Base-by-base conservation (phyloP, 2,888 invertebrate species). In the Drosophila demipolita region DNA sequence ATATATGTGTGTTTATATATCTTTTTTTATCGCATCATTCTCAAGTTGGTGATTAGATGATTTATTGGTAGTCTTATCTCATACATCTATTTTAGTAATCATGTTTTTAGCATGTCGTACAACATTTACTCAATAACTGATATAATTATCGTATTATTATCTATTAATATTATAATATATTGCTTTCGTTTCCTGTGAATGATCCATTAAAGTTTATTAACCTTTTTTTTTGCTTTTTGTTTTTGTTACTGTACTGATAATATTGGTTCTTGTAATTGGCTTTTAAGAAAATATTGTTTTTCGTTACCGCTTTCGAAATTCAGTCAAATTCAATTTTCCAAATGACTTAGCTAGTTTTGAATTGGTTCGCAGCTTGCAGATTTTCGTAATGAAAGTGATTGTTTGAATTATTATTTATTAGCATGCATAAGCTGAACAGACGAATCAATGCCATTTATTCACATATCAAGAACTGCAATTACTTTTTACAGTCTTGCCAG, bases 401-500 rank as follows among this genome's bases (percentile, higher is more conserved):
- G 11, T 38, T 29, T 55, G n/a, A n/a, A 36, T 57, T 57, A 57
- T 57, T 29, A 57, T 57, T 57, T 57, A 11, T 42, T 57, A 15
- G 57, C 57, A 57, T 40, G 40, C 57, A 57, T 26, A 32, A 38
- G 29, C n/a, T 12, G 26, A 3, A 38, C 3, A 8, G 38, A n/a
- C 23, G 32, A 42, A 42, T 33, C 11, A 42, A 20, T 9, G 15
- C 42, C 29, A 3, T 6, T 60, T 12, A 32, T 35, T 79, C 74
- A 63, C 15, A 58, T 52, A 23, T 40, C 9, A 5, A 48, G 54
- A 57, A 26, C 45, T 55, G 26, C 50, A 23, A 42, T 57, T 60
- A 40, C 38, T 38, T 67, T 49, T 80, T 80, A 3, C 83, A 93
- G 93, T 93, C 66, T 87, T 93, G 81, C 93, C 93, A 84, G 93